A percentile compares a stretch with the other conserved stretches of the same genome.
These are phyloP conservation scores for Sitta europaea DNA, from an alignment of 2,113 vertebrate genomes.

Conservation along the genomic window DNA sequence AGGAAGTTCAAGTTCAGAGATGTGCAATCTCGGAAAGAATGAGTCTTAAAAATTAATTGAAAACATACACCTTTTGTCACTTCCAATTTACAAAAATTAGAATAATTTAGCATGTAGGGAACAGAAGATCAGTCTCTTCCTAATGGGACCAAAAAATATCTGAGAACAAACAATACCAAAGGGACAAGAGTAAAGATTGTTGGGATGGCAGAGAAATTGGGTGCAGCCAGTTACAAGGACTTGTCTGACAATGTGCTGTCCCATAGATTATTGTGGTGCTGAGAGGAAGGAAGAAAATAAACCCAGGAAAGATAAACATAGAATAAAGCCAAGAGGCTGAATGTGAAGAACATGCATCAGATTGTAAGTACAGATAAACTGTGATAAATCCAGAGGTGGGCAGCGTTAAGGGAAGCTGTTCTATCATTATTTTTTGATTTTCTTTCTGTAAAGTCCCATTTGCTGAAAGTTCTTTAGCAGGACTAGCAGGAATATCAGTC, in stretches of 20 bases:
- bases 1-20: neutral
- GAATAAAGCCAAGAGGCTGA: neutral
- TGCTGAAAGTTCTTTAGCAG: neutral
- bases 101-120: neutral
- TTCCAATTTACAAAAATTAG: slow-evolving; percentile 49
- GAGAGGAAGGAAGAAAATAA: neutral
- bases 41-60: neutral
- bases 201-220: neutral
- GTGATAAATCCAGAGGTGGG: neutral
- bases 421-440: neutral
- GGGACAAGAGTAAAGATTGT: neutral
- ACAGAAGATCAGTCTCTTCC: slow-evolving; percentile 31
- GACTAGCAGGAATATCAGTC: neutral
- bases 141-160: slow-evolving; percentile 22
- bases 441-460: neutral
- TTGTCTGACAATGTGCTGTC: neutral
- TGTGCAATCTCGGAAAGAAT: neutral
- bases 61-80: slow-evolving; percentile 22
- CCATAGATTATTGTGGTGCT: neutral
- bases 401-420: neutral
- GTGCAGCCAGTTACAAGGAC: neutral
- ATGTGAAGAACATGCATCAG: neutral
- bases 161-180: slow-evolving; percentile 8
- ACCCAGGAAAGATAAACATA: neutral
- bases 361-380: neutral